Evolutionary conservation across 2,888 invertebrate species (phyloP).

Genomic region (Thalpophila matura): DNA sequence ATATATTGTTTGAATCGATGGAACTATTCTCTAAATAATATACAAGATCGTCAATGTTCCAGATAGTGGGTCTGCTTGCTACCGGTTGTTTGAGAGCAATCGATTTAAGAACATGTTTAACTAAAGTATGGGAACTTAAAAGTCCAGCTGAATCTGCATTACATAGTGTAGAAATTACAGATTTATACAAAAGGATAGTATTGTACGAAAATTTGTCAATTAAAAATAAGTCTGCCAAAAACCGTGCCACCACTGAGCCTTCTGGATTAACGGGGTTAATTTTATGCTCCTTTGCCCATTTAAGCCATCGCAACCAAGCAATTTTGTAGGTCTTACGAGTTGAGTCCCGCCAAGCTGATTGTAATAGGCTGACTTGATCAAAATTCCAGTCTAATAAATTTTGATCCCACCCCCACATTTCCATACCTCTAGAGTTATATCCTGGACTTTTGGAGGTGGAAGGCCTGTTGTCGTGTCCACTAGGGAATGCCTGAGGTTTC

Average conservation of each 20-base stretch:
- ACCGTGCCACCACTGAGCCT: conserved; percentile 4
- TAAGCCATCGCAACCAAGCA: background rate
- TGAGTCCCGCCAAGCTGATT: background rate
- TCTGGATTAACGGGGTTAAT: conserved; percentile 26
- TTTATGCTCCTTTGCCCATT: background rate
- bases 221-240: conserved; percentile 37
- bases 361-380: background rate
- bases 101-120: conserved; percentile 8
- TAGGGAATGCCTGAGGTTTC: background rate
- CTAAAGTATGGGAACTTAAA: background rate
- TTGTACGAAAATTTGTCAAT: conserved; percentile 33
- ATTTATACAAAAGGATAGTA: conserved; percentile 51
- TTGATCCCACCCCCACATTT: conserved; percentile 17
- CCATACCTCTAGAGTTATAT: too few relatives aligned
- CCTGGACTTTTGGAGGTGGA: background rate
- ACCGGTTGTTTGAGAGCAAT: conserved; percentile 4
- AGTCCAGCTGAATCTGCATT: background rate
- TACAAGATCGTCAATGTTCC: background rate
- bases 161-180: conserved; percentile 46
- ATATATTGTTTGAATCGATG: background rate
- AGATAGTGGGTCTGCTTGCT: background rate
- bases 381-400: background rate
- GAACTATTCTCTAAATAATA: background rate
- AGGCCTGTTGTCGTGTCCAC: background rate
- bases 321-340: background rate